Base-by-base conservation (phyloP, 2,113 vertebrate genomes). In the Mustelus asterias region DNA sequence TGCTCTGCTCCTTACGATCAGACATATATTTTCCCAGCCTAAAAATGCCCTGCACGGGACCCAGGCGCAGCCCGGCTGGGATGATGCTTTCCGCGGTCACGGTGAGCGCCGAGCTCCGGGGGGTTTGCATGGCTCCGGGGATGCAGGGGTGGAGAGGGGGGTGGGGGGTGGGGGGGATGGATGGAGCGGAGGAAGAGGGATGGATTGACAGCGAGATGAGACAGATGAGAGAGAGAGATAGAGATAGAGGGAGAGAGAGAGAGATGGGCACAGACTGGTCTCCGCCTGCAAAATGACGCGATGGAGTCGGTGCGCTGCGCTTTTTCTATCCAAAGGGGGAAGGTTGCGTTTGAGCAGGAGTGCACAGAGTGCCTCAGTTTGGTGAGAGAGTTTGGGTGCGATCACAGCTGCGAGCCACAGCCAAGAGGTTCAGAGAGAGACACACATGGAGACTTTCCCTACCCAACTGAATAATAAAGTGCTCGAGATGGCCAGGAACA, bases 391-490 rank as follows among this genome's bases (percentile, higher is more conserved):
- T 98, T 98, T 97, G 96, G 97, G 98, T 98, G 97, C 97, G 97
- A 97, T 97, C 98, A 98, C 98, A 99, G 98, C 98, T 99, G 98
- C 98, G 97, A 98, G 98, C 98, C 97, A 98, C 97, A 97, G 97
- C 98, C 98, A 97, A 98, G 98, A 98, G 98, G 98, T 98, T 99
- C 99, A 95, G 94, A 95, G 94, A 95, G 94, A 95, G 94, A 95
- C 67, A 72, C 94, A 99, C 98, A 99, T 99, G 99, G 98, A 99
- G 98, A 98, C 98, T 98, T 99, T 99, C 99, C 99, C 99, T 98
- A 98, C 98, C 98, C 98, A 98, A 97, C 97, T 98, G 98, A 98
- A 99, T 99, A 99, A 99, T 99, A 98, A 98, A 98, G 98, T 97
- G 97, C 98, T 98, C 98, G 98, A 98, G 99, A 98, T 98, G 98